A percentile compares a stretch with the other conserved stretches of the same genome.
Evolutionary conservation across 2,888 invertebrate species (phyloP).

Genomic region (Orchesella flavescens): DNA sequence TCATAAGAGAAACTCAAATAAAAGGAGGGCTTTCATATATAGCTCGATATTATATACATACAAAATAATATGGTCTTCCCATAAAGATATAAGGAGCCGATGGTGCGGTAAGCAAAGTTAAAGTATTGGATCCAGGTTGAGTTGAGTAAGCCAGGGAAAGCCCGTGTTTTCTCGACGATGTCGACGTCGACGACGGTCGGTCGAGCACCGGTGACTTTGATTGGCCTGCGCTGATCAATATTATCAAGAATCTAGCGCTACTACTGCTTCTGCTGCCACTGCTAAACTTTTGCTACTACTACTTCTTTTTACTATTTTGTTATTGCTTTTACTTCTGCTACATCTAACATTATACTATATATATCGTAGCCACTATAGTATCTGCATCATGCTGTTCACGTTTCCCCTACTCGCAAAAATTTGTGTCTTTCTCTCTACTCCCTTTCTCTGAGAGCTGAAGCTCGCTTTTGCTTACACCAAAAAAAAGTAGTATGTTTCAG

Average conservation of each 20-base stretch:
- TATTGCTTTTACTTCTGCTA: conserved; percentile 5
- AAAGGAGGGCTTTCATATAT: too few relatives aligned
- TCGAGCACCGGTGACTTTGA: conserved; percentile 67
- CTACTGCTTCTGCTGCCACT: conserved; percentile 7
- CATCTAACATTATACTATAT: background rate
- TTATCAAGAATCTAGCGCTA: conserved; percentile 38
- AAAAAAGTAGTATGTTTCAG: background rate
- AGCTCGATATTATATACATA: background rate
- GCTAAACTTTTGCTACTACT: conserved; percentile 1
- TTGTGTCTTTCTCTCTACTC: too few relatives aligned
- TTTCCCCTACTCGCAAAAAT: background rate
- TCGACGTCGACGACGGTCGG: conserved; percentile 58
- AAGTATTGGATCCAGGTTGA: conserved; percentile 34
- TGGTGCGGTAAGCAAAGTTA: conserved; percentile 25
- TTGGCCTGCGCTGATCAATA: conserved; percentile 72
- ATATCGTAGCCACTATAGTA: background rate
- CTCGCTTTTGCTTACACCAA: too few relatives aligned
- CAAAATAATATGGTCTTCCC: background rate
- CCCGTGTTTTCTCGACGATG: conserved; percentile 55
- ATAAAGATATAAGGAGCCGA: background rate
- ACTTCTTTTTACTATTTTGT: conserved; percentile 7
- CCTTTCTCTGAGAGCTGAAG: too few relatives aligned
- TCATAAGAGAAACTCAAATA: too few relatives aligned
- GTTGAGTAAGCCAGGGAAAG: conserved; percentile 23
- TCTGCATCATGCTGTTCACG: background rate